Evolutionary conservation across 2,797 vertebrate genomes (phyloP), one percentile per base, ranked within the genome.

Genomic region (Chaunax sp.): DNA sequence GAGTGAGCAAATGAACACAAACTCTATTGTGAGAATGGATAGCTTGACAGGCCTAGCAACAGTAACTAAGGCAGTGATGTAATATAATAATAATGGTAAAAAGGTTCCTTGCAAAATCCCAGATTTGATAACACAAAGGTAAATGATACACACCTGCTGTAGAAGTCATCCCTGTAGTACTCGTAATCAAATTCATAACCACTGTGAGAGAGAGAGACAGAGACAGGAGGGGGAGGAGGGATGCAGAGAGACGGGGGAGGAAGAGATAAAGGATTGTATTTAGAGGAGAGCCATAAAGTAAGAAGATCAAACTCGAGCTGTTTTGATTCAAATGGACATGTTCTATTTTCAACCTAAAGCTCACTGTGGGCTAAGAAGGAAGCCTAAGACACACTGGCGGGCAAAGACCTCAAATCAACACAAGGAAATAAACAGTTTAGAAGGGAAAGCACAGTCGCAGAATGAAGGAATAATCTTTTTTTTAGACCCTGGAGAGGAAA

Each of bases 141-240:
- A 28, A 77, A 46, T 16, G 49, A 73, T 59, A 96, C 96, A 23
- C 95, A 99, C 98, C 98, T 92, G 89, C 92, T 97, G 94, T 99
- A 99, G 95, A 99, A 99, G 83, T 99, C 97, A 81, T 99, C 98
- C 88, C 98, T 96, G 95, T 99, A 99, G 95, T 98, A 99, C 89
- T 99, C 97, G 35, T 98, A 99, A 88, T 99, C 98, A 90, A 99
- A 98, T 85, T 98, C 96, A 82, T 98, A 99, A 64, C 96, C 96
- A 30, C 97, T 99, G 83, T 61, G 61, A 73, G 84, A 64, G 61
- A 73, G 84, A 66, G 71, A 83, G 23, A 72, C 13, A 64, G 16
- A 70, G 11, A 65, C 19, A 25, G 47, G 72, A 12, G 9, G 35
- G 28, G 50, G 14, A 23, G 26, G 33, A 37, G 37, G 30, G 9